phyloP scores from a whole-genome alignment of 2,888 invertebrate species.

The Anodontia alba region DNA sequence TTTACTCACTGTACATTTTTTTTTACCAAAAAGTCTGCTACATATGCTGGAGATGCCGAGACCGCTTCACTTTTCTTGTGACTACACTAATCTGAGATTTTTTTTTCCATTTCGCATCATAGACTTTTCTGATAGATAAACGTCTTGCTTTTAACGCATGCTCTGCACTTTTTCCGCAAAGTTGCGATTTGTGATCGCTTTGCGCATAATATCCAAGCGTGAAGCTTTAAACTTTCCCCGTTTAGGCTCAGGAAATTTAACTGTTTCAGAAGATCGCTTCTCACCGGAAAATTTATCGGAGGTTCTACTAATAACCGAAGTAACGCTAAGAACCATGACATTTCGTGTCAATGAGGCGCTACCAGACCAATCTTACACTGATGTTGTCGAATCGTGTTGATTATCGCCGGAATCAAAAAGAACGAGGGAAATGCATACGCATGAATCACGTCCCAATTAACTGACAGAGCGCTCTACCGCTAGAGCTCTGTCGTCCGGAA shows the following conservation, averaged over 20 bases:
- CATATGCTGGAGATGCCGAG: neutral
- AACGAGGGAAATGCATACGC: neutral
- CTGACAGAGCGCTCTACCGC: neutral
- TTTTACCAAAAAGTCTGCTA: neutral
- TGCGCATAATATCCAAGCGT: conserved; percentile 10
- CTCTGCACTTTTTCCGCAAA: neutral
- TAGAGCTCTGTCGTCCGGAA: neutral
- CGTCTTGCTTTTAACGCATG: neutral
- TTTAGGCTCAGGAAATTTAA: neutral
- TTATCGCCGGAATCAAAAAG: neutral
- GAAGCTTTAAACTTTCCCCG: neutral
- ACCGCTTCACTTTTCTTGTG: neutral
- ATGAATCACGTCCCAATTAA: neutral
- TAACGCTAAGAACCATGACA: neutral
- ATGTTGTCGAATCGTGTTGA: neutral
- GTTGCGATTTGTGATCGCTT: neutral
- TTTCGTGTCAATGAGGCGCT: neutral
- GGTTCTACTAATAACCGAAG: neutral
- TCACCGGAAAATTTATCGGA: neutral
- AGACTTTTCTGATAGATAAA: neutral
- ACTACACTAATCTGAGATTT: neutral
- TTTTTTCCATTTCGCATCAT: neutral
- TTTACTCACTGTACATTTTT: neutral
- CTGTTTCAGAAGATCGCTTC: neutral
- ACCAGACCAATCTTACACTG: neutral